These are phyloP conservation scores for Catostomus latipinnis DNA, from an alignment of 2,797 vertebrate species.

Conservation along the genomic window DNA sequence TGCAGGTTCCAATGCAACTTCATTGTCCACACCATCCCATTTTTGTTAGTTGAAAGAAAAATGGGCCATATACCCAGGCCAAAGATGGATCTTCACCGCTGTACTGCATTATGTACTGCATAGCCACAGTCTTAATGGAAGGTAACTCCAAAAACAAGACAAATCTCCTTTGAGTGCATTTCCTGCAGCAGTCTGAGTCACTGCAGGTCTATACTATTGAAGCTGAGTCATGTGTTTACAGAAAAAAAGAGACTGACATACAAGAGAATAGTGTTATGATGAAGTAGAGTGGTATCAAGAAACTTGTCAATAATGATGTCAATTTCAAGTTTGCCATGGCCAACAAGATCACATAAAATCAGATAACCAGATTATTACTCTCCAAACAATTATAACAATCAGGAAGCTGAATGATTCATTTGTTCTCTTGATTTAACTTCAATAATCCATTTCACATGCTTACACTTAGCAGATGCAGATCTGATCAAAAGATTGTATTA, in stretches of 20 bases:
- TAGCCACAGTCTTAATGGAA: conserved; percentile 34
- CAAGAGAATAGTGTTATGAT: neutral
- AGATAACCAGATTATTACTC: conserved; percentile 15
- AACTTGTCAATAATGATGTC: neutral
- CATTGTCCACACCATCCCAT: conserved; percentile 62
- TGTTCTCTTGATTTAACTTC: neutral
- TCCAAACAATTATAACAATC: conserved; percentile 24
- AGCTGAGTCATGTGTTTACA: neutral
- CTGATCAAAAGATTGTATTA: conserved; percentile 1
- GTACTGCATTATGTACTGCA: conserved; percentile 7
- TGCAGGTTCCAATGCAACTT: conserved; percentile 76
- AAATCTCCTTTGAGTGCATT: neutral
- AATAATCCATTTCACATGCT: neutral
- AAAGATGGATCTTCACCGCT: conserved; percentile 3
- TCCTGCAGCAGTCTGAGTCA: conserved; percentile 18
- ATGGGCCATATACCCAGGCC: neutral
- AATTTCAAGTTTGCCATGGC: neutral
- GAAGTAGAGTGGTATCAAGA: neutral
- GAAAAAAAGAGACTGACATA: neutral
- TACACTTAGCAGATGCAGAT: neutral
- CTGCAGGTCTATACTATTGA: neutral
- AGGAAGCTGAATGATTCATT: conserved; percentile 1
- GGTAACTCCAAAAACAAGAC: neutral
- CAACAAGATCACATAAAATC: conserved; percentile 7
- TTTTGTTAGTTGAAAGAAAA: conserved; percentile 38